These are phyloP conservation scores for Enoplosus armatus DNA, from an alignment of 2,797 vertebrate species.

Conservation along the genomic window DNA sequence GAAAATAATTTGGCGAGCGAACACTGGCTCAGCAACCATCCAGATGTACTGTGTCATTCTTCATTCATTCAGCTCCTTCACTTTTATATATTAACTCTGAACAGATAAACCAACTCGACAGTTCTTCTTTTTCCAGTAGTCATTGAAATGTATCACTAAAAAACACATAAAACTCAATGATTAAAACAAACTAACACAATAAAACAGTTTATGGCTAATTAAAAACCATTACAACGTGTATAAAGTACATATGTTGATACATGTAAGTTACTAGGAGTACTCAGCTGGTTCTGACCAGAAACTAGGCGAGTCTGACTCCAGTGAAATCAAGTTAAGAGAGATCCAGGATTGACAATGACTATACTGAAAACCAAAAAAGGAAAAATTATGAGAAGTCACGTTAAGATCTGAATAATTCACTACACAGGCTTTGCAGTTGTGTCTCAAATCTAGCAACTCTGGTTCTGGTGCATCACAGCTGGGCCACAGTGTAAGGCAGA, in stretches of 20 bases:
- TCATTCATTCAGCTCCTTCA: slow-evolving; percentile 52
- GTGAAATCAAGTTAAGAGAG: slow-evolving; percentile 7
- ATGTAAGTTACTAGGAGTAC: slow-evolving; percentile 37
- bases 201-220: slow-evolving; percentile 35
- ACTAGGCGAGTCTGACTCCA: neutral
- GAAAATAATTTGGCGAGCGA: slow-evolving; percentile 62
- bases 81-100: slow-evolving; percentile 31
- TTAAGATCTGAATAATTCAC: slow-evolving; percentile 3
- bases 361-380: slow-evolving; percentile 9
- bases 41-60: slow-evolving; percentile 29
- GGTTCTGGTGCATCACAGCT: slow-evolving; percentile 11
- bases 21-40: slow-evolving; percentile 41
- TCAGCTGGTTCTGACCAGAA: slow-evolving; percentile 51
- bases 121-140: slow-evolving; percentile 49
- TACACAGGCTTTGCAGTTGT: slow-evolving; percentile 5
- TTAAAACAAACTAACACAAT: slow-evolving; percentile 20
- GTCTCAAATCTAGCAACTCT: slow-evolving; percentile 19
- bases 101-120: slow-evolving; percentile 12
- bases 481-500: slow-evolving; percentile 50
- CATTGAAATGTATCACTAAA: slow-evolving; percentile 35
- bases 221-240: slow-evolving; percentile 34
- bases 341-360: neutral
- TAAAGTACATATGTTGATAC: slow-evolving; percentile 47
- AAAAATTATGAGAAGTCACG: neutral
- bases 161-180: slow-evolving; percentile 25